Conservation (phyloP, 2,797 vertebrate genomes). For the Glossophaga mutica region DNA sequence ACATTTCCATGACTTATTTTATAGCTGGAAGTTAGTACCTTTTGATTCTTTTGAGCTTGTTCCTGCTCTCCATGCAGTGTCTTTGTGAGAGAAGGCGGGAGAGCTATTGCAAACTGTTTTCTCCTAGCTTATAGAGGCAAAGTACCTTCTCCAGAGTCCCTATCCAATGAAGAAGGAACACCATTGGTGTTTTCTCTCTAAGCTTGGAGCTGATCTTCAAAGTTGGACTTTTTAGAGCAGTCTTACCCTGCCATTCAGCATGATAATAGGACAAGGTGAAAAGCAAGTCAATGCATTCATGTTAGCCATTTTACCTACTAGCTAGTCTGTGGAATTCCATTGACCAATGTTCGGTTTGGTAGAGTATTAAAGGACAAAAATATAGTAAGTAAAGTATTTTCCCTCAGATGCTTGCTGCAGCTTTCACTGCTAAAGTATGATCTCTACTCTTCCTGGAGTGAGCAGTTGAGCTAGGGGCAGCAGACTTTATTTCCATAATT, state of each 20-base stretch:
- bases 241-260: not conserved
- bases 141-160: not conserved
- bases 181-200: not conserved
- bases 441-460: not conserved
- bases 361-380: slow-evolving; percentile 18
- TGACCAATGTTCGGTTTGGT: slow-evolving; percentile 32
- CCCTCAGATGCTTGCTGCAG: not conserved
- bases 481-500: not conserved
- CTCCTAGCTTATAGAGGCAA: not conserved
- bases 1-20: not conserved
- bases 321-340: not conserved
- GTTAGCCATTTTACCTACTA: slow-evolving; percentile 9
- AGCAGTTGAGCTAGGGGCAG: slow-evolving; percentile 20
- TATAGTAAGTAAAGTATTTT: slow-evolving; percentile 30
- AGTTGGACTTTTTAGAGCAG: not conserved
- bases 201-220: not conserved
- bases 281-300: not conserved
- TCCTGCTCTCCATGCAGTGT: not conserved
- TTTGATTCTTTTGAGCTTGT: not conserved
- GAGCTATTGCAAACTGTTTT: not conserved
- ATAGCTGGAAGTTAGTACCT: not conserved
- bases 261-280: not conserved
- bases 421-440: slow-evolving; percentile 18
- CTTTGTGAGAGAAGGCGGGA: not conserved
- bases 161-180: not conserved